Base-by-base conservation (phyloP, 2,113 vertebrate species). In the Notarius quadriscutis region DNA sequence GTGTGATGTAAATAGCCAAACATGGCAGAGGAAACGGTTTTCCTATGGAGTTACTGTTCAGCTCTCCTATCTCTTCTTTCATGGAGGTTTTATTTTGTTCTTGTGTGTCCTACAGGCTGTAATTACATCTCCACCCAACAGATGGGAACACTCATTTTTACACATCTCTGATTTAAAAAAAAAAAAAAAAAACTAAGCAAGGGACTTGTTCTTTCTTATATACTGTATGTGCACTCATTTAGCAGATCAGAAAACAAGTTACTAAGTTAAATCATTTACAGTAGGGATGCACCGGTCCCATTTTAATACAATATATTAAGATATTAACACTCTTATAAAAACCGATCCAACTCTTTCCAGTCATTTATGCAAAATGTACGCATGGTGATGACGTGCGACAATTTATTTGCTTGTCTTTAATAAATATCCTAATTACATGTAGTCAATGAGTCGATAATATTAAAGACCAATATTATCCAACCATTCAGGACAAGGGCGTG, bases 81-180 rank as follows among this genome's bases (percentile, higher is more conserved):
- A 69, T 65, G 9, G 62, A 34, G 41, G 84, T 69, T 83, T 87
- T 87, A 8, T 72, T 69, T 63, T 51, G 77, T 34, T 69, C 63
- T 65, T 84, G 69, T 63, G 34, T 84, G 69, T 86, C 63, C 79
- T 81, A 79, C 60, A 58, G 74, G 57, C 84, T 92, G 90, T 88
- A 89, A 92, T 91, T 92, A 84, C 85, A 87, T 87, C 83, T 62
- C 84, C 84, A 81, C 81, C 84, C 80, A 67, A 88, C 81, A 85
- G 79, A 88, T 83, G 72, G 63, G 85, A 83, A 83, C 79, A 69
- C 62, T 78, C 77, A 20, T 74, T 84, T 86, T 79, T 81, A 67
- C 50, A 87, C 65, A 83, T 71, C 62, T 51, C 67, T 34, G 27
- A 89, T 55, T 84, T 69, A 74, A 74, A 74, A 62, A 62, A 60